A percentile compares a stretch with the other conserved stretches of the same genome.
Evolutionary conservation across 2,113 vertebrate species (phyloP).

Genomic region (Chiloscyllium plagiosum): DNA sequence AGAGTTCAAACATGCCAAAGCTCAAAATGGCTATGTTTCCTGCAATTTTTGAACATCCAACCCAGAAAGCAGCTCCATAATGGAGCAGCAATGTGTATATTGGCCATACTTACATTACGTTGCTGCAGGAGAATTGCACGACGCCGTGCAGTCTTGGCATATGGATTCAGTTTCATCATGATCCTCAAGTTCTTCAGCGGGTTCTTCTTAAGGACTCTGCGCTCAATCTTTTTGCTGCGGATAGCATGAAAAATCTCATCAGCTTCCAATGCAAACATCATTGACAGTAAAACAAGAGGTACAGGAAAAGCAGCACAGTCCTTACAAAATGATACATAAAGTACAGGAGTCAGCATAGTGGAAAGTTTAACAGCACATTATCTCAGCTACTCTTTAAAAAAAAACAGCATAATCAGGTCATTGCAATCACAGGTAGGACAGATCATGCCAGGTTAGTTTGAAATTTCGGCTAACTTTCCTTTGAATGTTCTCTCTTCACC

Average conservation of each 20-base stretch:
- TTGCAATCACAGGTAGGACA: not conserved
- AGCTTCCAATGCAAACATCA: not conserved
- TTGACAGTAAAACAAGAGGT: not conserved
- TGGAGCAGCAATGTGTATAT: not conserved
- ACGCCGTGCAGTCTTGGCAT: conserved; percentile 84
- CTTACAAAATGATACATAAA: no score
- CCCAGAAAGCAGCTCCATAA: conserved; percentile 14
- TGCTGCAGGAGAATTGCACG: conserved; percentile 84
- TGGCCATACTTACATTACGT: conserved; percentile 59
- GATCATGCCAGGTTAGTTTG: not conserved
- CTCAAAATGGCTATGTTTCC: not conserved
- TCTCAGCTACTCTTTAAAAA: not conserved
- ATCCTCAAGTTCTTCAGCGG: conserved; percentile 91
- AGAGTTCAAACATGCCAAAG: not conserved
- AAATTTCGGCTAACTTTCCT: not conserved
- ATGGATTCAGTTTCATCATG: conserved; percentile 94
- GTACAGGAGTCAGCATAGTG: not conserved
- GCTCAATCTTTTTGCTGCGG: conserved; percentile 79
- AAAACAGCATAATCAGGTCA: not conserved
- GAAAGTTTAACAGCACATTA: not conserved
- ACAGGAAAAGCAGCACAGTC: no score
- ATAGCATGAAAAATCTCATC: not conserved
- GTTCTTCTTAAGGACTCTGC: conserved; percentile 95
- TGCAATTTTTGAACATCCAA: not conserved
- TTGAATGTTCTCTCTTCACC: not conserved